Percentiles rank a stretch among this genome's conserved stretches.
These are phyloP conservation scores for Hozukius guyotensis DNA, from an alignment of 2,797 vertebrate genomes.

Conservation along the genomic window DNA sequence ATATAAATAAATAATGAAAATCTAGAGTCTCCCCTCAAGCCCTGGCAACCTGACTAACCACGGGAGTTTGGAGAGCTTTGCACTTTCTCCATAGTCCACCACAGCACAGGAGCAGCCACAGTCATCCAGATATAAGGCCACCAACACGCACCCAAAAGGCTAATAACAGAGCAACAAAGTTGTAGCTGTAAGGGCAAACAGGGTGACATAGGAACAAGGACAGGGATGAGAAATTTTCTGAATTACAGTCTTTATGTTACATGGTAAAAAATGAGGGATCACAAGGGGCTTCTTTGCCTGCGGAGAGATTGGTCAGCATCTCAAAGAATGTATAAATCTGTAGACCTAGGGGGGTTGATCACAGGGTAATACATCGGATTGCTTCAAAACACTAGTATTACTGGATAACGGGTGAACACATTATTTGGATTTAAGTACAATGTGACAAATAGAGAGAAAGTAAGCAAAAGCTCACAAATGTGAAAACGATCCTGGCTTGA, in stretches of 20 bases:
- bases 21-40: conserved; percentile 14
- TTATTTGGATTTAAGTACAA: neutral
- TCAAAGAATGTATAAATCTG: conserved; percentile 1
- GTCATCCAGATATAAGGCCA: conserved; percentile 57
- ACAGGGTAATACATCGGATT: neutral
- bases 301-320: neutral
- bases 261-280: neutral
- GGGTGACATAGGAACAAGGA: neutral
- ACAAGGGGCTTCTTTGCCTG: neutral
- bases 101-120: conserved; percentile 52
- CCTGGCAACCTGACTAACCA: conserved; percentile 70
- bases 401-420: neutral
- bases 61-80: conserved; percentile 68
- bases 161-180: neutral
- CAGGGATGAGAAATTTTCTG: neutral
- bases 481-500: conserved; percentile 1
- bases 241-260: neutral
- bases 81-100: conserved; percentile 47
- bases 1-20: conserved; percentile 75
- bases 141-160: conserved; percentile 22
- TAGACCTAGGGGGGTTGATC: neutral
- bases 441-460: conserved; percentile 1
- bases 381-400: neutral
- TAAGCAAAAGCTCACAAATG: neutral
- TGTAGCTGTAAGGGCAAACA: neutral